Evolutionary conservation across 1,140 invertebrate genomes (phyloP).

Genomic region (Phthorimaea operculella): DNA sequence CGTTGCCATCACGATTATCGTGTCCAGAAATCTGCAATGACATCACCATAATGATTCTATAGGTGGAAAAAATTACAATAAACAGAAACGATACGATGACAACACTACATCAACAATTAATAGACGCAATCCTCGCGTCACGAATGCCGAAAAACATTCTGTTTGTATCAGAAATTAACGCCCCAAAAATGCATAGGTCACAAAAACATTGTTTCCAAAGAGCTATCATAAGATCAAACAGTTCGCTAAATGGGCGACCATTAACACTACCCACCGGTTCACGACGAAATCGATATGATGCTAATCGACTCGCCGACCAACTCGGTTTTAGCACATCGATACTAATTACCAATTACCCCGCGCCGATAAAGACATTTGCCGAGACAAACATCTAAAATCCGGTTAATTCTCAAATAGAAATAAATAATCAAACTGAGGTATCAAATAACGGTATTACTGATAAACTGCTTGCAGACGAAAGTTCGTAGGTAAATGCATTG

Average conservation of each 20-base stretch:
- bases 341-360: constrained; percentile 48
- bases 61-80: constrained; percentile 36
- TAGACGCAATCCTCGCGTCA: constrained; percentile 41
- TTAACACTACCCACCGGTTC: constrained; percentile 39
- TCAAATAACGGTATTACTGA: too few species aligned
- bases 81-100: constrained; percentile 41
- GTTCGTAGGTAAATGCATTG: neutral
- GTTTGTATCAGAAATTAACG: constrained; percentile 43
- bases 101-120: constrained; percentile 33
- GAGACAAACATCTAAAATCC: neutral
- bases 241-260: constrained; percentile 34
- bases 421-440: too few species aligned
- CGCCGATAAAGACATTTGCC: constrained; percentile 3
- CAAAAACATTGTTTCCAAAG: constrained; percentile 46
- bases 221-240: constrained; percentile 44
- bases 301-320: constrained; percentile 38
- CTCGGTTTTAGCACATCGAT: constrained; percentile 47
- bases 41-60: constrained; percentile 47
- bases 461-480: neutral
- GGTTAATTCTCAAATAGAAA: too few species aligned
- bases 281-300: constrained; percentile 40
- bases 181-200: constrained; percentile 41
- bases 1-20: constrained; percentile 46
- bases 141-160: constrained; percentile 21
- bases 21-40: constrained; percentile 44